Conservation (phyloP, 2,113 vertebrate species). For the Chlamydotis undulata region DNA sequence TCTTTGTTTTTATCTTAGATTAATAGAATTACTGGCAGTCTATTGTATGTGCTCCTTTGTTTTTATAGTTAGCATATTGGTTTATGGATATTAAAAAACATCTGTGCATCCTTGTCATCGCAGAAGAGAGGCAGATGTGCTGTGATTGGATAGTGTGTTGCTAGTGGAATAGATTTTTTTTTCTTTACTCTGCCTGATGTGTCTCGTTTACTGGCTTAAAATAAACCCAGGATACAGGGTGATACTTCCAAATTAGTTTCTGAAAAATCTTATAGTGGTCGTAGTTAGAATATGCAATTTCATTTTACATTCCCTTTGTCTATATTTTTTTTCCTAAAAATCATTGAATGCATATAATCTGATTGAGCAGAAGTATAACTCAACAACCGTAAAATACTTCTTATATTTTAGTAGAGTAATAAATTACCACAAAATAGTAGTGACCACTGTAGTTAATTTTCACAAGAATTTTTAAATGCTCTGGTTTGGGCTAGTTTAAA, state of each 20-base stretch:
- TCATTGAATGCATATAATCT: not conserved
- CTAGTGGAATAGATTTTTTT: constrained; percentile 59
- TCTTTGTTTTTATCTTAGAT: constrained; percentile 67
- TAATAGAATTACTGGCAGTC: constrained; percentile 61
- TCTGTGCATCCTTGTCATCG: constrained; percentile 70
- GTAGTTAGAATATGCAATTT: not conserved
- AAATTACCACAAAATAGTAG: not conserved
- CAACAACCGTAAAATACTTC: not conserved
- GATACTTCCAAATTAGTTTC: constrained; percentile 35
- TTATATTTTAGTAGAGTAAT: not conserved
- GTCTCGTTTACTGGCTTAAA: constrained; percentile 46
- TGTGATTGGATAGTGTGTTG: constrained; percentile 47
- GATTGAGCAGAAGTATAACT: not conserved
- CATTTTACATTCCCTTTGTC: not conserved
- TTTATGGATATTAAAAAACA: constrained; percentile 75
- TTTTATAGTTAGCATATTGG: constrained; percentile 75
- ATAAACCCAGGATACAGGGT: not conserved
- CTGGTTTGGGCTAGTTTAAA: not conserved
- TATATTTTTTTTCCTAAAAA: not conserved
- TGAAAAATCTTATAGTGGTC: constrained; percentile 8
- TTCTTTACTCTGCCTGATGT: constrained; percentile 22
- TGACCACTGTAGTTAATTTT: not conserved
- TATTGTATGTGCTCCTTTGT: constrained; percentile 68
- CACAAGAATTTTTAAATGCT: not conserved
- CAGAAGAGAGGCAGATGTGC: constrained; percentile 57